Evolutionary conservation across 2,113 vertebrate species (phyloP), one percentile per base, ranked within the genome.

Genomic region (Bubalus kerabau): DNA sequence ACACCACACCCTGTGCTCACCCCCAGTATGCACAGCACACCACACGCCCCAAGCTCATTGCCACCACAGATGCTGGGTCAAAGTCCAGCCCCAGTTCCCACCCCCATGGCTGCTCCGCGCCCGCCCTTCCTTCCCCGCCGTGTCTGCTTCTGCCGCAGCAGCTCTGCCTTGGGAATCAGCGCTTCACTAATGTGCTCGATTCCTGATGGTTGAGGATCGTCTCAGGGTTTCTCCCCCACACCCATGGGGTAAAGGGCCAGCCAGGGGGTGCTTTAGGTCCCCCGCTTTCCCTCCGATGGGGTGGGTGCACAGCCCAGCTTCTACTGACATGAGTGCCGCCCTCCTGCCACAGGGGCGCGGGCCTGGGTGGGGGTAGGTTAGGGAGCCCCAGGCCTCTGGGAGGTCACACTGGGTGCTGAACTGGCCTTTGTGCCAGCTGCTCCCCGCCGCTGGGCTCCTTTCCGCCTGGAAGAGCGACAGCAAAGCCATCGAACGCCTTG

Each of bases 401-500:
- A 23, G 26, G 48, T 7, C 48, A 32, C 30, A 2, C 32, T n/a
- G 4, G 48, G 12, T 30, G 17, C 96, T 19, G 48, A 67, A 1
- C 1, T 1, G 10, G 52, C 56, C 36, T 30, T 26, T 43, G 23
- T n/a, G 76, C 71, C 14, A 21, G 24, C 8, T 3, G 54, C 60
- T 78, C 10, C 9, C 13, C 16, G 5, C 40, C 11, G 3, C 46
- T 16, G 28, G 23, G 84, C 87, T 43, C 56, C 24, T 64, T 80
- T 5, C 24, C 21, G 26, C 12, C 12, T 2, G 0, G 43, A 64
- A 32, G 92, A 64, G 54, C n/a, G 26, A 64, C 60, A 83, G 52
- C 71, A 76, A 32, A 28, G 94, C 67, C 52, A n/a, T 91, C 52
- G 30, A 40, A 64, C 7, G 67, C 97, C 67, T 91, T 86, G 92